Conservation (phyloP, 1,140 invertebrate genomes). For the Aphaenogaster ashmeadi region DNA sequence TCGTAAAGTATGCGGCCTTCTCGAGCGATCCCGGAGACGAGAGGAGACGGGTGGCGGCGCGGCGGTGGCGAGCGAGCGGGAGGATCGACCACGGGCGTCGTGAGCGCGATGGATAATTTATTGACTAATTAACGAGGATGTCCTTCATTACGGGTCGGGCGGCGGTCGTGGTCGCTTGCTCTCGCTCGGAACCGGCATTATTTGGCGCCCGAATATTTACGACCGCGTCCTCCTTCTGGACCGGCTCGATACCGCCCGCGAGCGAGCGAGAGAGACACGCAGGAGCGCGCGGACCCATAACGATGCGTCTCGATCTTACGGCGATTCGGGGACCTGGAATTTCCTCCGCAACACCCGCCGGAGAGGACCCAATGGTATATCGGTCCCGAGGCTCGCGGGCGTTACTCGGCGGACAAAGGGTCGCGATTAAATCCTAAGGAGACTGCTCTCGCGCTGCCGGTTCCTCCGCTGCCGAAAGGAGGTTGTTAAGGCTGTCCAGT, state of each 20-base stretch:
- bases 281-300: conserved; percentile 80
- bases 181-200: conserved; percentile 81
- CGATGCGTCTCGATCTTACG: conserved; percentile 83
- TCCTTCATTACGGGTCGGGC: conserved; percentile 86
- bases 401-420: conserved; percentile 73
- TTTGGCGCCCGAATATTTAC: conserved; percentile 86
- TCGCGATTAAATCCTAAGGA: conserved; percentile 70
- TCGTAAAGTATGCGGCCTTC: conserved; percentile 80
- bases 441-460: conserved; percentile 46
- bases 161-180: conserved; percentile 79
- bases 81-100: conserved; percentile 77
- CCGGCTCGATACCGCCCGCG: conserved; percentile 70
- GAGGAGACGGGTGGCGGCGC: conserved; percentile 61
- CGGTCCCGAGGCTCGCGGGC: conserved; percentile 70
- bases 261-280: conserved; percentile 40
- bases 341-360: conserved; percentile 65
- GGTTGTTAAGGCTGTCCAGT: conserved; percentile 29
- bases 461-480: conserved; percentile 19
- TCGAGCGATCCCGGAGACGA: conserved; percentile 68
- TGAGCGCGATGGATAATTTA: conserved; percentile 86
- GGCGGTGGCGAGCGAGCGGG: conserved; percentile 41
- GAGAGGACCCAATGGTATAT: conserved; percentile 48
- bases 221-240: conserved; percentile 80
- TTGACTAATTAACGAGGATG: conserved; percentile 87
- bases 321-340: conserved; percentile 80